Conservation (phyloP, 2,888 invertebrate genomes). For the Meandrusa payeni region DNA sequence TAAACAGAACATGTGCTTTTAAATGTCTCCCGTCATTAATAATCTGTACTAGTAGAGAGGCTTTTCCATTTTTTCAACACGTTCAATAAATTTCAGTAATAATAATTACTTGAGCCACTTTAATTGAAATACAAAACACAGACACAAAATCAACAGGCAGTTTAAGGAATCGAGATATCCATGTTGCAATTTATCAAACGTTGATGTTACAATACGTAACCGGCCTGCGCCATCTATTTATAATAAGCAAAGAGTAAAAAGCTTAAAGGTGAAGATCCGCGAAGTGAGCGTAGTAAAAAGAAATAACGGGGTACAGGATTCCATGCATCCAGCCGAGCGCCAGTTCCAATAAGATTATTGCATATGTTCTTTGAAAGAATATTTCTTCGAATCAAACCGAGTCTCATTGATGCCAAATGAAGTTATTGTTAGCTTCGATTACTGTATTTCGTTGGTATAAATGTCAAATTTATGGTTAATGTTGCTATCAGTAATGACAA, state of each 20-base stretch:
- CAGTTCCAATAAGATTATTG: conserved; percentile 26
- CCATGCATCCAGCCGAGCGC: conserved; percentile 38
- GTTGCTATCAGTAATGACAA: no score
- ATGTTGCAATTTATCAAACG: conserved; percentile 2
- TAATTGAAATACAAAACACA: no score
- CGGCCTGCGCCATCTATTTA: conserved; percentile 40
- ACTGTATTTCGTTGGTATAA: no score
- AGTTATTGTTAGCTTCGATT: no score
- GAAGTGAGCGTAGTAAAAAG: conserved; percentile 57
- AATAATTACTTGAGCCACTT: no score
- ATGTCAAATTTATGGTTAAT: no score
- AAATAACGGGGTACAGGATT: conserved; percentile 66
- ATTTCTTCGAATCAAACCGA: not conserved
- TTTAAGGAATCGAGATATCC: conserved; percentile 8
- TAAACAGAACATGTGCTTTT: no score
- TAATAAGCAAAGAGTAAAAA: conserved; percentile 43
- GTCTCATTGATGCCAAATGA: not conserved
- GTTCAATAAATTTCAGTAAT: no score
- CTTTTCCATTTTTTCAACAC: no score
- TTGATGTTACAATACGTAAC: conserved; percentile 30
- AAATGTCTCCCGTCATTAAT: no score
- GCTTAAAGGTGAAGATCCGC: conserved; percentile 56
- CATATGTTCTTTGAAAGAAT: conserved; percentile 9
- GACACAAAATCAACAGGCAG: no score
- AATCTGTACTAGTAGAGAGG: no score